Base-by-base conservation (phyloP, 35 echinoderm and acorn worm species). In the Stichopus chloronotus region DNA sequence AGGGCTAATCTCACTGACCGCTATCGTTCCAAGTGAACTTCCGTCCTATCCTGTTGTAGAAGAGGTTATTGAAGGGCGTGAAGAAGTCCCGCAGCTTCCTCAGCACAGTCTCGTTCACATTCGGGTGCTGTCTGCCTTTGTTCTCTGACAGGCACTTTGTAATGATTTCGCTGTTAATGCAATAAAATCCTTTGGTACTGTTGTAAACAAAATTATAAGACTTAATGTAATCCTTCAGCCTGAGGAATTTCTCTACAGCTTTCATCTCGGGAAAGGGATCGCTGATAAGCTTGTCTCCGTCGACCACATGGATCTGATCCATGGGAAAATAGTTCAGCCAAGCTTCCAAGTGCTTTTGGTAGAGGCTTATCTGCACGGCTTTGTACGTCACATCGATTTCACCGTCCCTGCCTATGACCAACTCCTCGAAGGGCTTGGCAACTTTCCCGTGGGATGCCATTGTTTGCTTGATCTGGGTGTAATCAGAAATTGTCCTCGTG, bases 201-300 rank as follows among this genome's bases (percentile, higher is more conserved):
- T 99, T 99, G 60, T 92, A 94, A 52, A 93, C 94, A 92, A 99
- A 96, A 24, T 94, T 96, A 11, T 94, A 52, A 3, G 69, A 68
- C 11, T 90, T 76, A 11, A 99, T 95, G 63, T 90, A 94, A 90
- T 95, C 92, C 22, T 91, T 17, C 19, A 99, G 63, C 56, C 92
- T 91, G 2, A 99, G 90, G 77, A 99, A 99, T 12, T 69, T 63
- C 72, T 99, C 97, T 9, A 99, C 97, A 11, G 86, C 59, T 88
- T 99, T 96, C 90, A 99, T 95, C 78, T 99, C 95, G 0, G 97
- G 92, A 43, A 94, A 92, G 5, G 97, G 97, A 79, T 99, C 91
- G 16, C 17, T 72, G 9, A 96, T 96, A n/a, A 99, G 85, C 81
- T 95, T 95, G 24, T 94, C 97, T 11, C 97, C 97, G 56, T 99